Evolutionary conservation across 2,113 vertebrate species (phyloP).

Genomic region (Prietella phreatophila): DNA sequence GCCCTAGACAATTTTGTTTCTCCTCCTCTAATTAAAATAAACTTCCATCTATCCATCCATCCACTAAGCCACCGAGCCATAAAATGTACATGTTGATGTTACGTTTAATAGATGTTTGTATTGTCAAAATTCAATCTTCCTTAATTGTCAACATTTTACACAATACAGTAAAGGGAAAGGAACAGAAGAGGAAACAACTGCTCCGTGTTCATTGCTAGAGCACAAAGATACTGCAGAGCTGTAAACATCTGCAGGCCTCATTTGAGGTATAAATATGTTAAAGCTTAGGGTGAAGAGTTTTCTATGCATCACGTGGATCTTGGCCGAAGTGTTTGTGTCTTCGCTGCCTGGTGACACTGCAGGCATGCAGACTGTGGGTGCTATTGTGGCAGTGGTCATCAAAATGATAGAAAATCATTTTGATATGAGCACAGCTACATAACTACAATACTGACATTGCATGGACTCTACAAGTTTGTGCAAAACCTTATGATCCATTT

Average conservation of each 20-base stretch:
- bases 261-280: not conserved
- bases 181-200: not conserved
- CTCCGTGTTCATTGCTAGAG: not conserved
- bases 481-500: not conserved
- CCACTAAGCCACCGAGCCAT: too few relatives aligned
- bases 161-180: not conserved
- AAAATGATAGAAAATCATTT: not conserved
- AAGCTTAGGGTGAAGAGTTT: not conserved
- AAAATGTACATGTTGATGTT: not conserved
- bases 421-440: not conserved
- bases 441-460: not conserved
- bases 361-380: not conserved
- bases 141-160: not conserved
- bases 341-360: too few relatives aligned
- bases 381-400: not conserved
- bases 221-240: not conserved
- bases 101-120: not conserved
- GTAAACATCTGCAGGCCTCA: not conserved
- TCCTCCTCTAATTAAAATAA: too few relatives aligned
- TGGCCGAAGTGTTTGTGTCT: too few relatives aligned
- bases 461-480: not conserved
- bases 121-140: too few relatives aligned
- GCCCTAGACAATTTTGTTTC: too few relatives aligned
- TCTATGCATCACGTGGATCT: not conserved
- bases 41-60: too few relatives aligned